Evolutionary conservation across 2,113 vertebrate species (phyloP), one percentile per base, ranked within the genome.

Genomic region (Tachycineta bicolor): DNA sequence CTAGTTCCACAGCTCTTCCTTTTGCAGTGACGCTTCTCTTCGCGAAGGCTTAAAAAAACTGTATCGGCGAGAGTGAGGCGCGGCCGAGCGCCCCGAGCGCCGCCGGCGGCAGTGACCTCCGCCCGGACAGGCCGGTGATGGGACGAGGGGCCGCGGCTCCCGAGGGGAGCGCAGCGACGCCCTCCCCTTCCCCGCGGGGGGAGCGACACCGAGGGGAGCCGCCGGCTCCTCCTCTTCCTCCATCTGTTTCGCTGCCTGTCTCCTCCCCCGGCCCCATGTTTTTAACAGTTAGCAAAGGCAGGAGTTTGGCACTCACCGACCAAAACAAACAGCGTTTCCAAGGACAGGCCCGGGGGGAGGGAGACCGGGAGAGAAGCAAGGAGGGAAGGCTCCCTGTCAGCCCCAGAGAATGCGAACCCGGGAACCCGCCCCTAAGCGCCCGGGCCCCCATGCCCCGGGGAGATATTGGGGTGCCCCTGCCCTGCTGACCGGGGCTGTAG

Each of bases 241-340:
- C 78, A 53, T 89, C 93, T 78, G 82, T 58, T 43, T 73, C 14
- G 25, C 44, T 4, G 43, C 6, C 33, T 9, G 73, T 52, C 95
- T 91, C 93, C 93, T 87, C 93, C 93, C 70, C 77, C 55, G 14
- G 83, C 85, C 86, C 86, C 79, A 70, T 90, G 93, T 95, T 97
- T 95, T 77, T 56, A 91, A 75, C 90, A 84, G 77, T 71, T 78
- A 64, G 81, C 65, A 20, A 39, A 85, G 75, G 70, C 92, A 67
- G 33, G 49, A 81, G 83, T 59, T 85, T 96, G 94, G 96, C 97
- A 95, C n/a, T 4, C 21, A 9, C 82, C 43, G 87, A 90, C 64
- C 90, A 93, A 96, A 97, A 97, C 96, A 97, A 96, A 88, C 93
- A 96, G 33, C 37, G 95, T 96, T 88, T 91, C 97, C 68, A 97